These are phyloP conservation scores for Phrynocephalus guinanensis DNA, from an alignment of 2,797 vertebrate genomes.

Conservation along the genomic window DNA sequence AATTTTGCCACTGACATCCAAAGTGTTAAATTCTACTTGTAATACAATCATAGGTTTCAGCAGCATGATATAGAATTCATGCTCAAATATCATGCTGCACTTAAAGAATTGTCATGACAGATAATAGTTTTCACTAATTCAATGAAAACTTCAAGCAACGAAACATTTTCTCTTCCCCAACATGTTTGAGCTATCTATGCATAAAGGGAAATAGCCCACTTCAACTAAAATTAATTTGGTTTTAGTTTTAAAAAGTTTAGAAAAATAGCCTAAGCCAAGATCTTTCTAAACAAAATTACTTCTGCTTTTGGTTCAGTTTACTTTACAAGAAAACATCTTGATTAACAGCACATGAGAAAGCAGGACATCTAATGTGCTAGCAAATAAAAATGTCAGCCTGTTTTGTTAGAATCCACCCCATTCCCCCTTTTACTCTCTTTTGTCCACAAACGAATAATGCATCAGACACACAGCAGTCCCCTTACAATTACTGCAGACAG, in stretches of 20 bases:
- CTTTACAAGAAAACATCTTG: conserved; percentile 10
- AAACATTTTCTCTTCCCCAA: conserved; percentile 3
- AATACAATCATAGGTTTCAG: not conserved
- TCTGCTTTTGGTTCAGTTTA: conserved; percentile 12
- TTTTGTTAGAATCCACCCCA: conserved; percentile 54
- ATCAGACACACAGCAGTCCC: conserved; percentile 50
- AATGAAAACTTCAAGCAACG: not conserved
- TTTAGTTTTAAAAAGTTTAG: not conserved
- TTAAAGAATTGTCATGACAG: not conserved
- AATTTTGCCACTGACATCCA: not conserved
- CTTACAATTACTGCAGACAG: conserved; percentile 52
- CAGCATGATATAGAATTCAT: not conserved
- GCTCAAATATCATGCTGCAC: not conserved
- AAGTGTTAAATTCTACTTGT: not conserved
- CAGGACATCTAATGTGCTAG: conserved; percentile 46
- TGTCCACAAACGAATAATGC: conserved; percentile 59
- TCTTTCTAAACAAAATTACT: conserved; percentile 33
- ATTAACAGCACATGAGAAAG: conserved; percentile 28
- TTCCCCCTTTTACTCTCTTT: conserved; percentile 51
- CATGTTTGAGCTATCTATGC: not conserved
- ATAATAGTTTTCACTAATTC: not conserved
- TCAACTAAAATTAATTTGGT: conserved; percentile 13
- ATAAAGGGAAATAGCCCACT: not conserved
- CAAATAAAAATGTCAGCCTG: conserved; percentile 43
- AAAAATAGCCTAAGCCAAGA: not conserved